Base-by-base conservation (phyloP, 2,797 vertebrate species). In the Melanogrammus aeglefinus region DNA sequence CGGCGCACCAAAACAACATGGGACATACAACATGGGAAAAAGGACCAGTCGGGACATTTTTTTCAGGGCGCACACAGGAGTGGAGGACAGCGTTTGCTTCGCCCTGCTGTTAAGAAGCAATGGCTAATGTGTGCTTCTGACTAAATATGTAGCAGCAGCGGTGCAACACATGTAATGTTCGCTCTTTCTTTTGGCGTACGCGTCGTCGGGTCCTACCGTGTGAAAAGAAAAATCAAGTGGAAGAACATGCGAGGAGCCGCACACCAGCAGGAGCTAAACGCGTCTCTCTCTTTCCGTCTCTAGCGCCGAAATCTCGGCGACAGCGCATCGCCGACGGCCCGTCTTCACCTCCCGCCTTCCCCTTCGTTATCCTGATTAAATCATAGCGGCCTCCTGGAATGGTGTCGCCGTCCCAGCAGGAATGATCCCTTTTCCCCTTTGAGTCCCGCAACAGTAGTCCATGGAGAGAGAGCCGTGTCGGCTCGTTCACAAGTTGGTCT, bases 221-320 rank as follows among this genome's bases (percentile, higher is more conserved):
- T 76, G 10, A 72, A 74, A 75, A 76, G 79, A 70, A 73, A 31
- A 80, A 83, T 76, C 47, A 75, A 44, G 75, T 4, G 57, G 57
- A 63, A 9, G n/a, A 63, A 8, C 57, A 63, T 44, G 41, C 41
- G 41, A 87, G 81, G 41, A 87, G 81, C 75, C 4, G 72, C 79
- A 75, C 75, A 77, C 80, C 39, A 74, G 86, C 77, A 87, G 82
- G 79, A 69, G 79, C 87, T 90, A 82, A 88, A 88, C 89, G 79
- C 86, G 85, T 91, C 88, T 87, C 90, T 90, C 63, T 27, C 63
- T 69, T n/a, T 66, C n/a, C 86, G 83, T 82, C 84, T 75, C 76
- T 85, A 74, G 79, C 91, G 87, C 90, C 86, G 91, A 91, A 94
- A 94, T 94, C 93, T 92, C 92, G 89, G 91, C 92, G 83, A 88